phyloP scores from a whole-genome alignment of 2,797 vertebrate genomes.

The Zenarchopterus dispar region DNA sequence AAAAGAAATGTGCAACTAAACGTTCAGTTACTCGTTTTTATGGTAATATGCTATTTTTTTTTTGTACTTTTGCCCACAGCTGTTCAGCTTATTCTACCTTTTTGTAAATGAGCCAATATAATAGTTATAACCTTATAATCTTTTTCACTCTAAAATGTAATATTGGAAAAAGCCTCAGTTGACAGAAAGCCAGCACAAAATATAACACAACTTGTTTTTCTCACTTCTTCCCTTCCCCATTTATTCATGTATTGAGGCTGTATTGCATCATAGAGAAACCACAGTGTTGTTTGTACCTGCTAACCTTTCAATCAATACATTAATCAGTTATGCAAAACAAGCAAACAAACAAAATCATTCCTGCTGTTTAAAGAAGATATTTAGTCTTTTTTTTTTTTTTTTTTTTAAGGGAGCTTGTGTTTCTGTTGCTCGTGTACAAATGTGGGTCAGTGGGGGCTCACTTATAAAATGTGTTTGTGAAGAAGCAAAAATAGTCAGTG shows the following conservation, averaged over 20 bases:
- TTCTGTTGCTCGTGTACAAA: slow-evolving; percentile 14
- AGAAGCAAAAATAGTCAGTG: slow-evolving; percentile 21
- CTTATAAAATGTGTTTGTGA: slow-evolving; percentile 13
- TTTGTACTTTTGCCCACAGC: not conserved
- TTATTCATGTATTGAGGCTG: slow-evolving; percentile 36
- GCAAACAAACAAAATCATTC: not conserved
- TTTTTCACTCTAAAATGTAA: slow-evolving; percentile 7
- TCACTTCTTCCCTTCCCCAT: slow-evolving; percentile 26
- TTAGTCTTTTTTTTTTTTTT: not conserved
- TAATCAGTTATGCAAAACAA: not conserved
- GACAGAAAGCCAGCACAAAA: slow-evolving; percentile 7
- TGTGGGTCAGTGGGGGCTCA: slow-evolving; percentile 44
- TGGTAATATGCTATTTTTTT: not conserved
- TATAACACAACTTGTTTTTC: slow-evolving; percentile 64
- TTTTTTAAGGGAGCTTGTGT: not conserved
- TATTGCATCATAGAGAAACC: slow-evolving; percentile 56
- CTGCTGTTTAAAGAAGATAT: not conserved
- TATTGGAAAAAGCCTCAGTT: not conserved
- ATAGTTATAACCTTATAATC: not conserved
- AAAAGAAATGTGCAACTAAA: too few relatives aligned
- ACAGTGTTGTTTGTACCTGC: slow-evolving; percentile 30
- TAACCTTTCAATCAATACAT: slow-evolving; percentile 32
- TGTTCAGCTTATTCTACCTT: not conserved
- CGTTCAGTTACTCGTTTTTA: not conserved
- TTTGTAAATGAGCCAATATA: not conserved